A percentile compares a stretch with the other conserved stretches of the same genome.
Conservation (phyloP, 2,888 invertebrate species). For the Microdon myrmicae region DNA sequence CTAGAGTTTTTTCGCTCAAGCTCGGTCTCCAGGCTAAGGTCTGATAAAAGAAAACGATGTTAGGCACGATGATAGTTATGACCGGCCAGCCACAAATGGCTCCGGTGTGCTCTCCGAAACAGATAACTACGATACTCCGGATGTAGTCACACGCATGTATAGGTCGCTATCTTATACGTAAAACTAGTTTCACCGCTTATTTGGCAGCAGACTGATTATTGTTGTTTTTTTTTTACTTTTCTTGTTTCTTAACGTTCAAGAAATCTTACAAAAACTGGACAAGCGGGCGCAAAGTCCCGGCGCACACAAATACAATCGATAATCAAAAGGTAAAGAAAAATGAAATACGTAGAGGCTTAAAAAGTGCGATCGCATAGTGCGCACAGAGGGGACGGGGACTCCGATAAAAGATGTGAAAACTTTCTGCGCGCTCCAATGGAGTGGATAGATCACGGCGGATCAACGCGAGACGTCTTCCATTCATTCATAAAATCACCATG, state of each 20-base stretch:
- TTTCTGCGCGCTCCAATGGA: conserved; percentile 56
- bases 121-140: conserved; percentile 56
- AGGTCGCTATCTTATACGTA: conserved; percentile 22
- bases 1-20: conserved; percentile 12
- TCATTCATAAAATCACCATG: conserved; percentile 48
- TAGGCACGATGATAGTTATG: conserved; percentile 18
- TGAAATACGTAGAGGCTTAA: conserved; percentile 10
- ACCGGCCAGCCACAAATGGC: conserved; percentile 27
- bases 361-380: conserved; percentile 10
- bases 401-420: conserved; percentile 55
- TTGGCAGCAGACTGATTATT: conserved; percentile 42
- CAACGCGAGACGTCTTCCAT: conserved; percentile 26
- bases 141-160: conserved; percentile 53
- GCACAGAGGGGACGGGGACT: conserved; percentile 12
- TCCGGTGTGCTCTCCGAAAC: conserved; percentile 30
- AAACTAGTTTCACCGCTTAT: conserved; percentile 64
- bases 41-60: conserved; percentile 34
- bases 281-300: conserved; percentile 38
- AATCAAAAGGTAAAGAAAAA: conserved; percentile 11
- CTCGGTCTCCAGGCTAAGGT: too few species aligned
- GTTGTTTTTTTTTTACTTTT: conserved; percentile 19
- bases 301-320: conserved; percentile 19
- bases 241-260: conserved; percentile 32
- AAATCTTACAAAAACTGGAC: conserved; percentile 46
- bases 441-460: conserved; percentile 10